Percentiles rank a stretch among this genome's conserved stretches.
Conservation (phyloP, 2,113 vertebrate genomes). For the Ceyx melanurus region DNA sequence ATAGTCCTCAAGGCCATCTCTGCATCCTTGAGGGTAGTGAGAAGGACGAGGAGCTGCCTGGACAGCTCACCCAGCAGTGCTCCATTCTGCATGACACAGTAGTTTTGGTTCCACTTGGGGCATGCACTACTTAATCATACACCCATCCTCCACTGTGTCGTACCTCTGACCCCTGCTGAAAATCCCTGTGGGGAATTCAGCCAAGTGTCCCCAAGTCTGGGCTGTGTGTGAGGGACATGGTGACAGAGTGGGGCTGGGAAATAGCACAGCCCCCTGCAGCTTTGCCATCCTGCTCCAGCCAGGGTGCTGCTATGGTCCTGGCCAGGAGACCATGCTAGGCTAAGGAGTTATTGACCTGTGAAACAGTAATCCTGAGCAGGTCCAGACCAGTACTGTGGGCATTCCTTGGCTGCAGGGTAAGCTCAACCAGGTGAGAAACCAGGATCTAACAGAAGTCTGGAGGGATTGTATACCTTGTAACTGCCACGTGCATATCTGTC, state of each 20-base stretch:
- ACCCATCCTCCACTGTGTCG: background rate
- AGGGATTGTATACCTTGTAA: background rate
- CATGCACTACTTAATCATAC: background rate
- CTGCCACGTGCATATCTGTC: rapidly evolving
- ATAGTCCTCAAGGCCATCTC: background rate
- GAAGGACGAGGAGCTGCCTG: rapidly evolving
- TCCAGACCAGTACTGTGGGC: background rate
- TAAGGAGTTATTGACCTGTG: rapidly evolving
- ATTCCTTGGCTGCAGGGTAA: background rate
- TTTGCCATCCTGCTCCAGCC: background rate
- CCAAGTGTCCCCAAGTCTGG: rapidly evolving
- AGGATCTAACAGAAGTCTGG: background rate
- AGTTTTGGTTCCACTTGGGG: background rate
- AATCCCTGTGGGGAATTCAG: background rate
- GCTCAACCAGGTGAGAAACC: background rate
- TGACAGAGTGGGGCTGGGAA: rapidly evolving
- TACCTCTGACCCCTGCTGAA: background rate
- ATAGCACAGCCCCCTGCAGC: background rate
- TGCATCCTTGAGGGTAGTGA: background rate
- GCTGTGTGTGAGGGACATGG: rapidly evolving
- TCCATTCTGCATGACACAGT: background rate
- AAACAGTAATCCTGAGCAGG: background rate
- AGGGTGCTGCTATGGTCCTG: background rate
- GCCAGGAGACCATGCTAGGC: background rate
- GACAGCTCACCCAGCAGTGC: background rate